phyloP scores from a whole-genome alignment of 1,140 invertebrate genomes.

The Palaemon carinicauda region DNA sequence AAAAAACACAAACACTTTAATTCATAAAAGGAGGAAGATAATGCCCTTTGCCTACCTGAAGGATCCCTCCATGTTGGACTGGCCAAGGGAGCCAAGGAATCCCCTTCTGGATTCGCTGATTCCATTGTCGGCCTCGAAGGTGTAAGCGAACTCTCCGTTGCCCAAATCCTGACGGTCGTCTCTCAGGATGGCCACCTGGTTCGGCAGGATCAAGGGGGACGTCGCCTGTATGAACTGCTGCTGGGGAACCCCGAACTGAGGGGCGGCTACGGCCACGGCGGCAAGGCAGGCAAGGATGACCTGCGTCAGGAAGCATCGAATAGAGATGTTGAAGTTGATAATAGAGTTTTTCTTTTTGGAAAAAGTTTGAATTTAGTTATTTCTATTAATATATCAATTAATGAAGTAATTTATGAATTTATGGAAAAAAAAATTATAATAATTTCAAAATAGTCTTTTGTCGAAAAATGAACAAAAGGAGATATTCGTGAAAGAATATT shows the following conservation, averaged over 20 bases:
- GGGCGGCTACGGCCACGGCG: neutral
- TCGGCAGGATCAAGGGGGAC: too few relatives aligned
- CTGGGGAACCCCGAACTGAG: neutral
- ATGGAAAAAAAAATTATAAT: too few relatives aligned
- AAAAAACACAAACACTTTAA: too few relatives aligned
- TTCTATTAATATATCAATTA: too few relatives aligned
- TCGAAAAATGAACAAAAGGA: too few relatives aligned
- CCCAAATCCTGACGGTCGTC: conserved; percentile 24
- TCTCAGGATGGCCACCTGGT: neutral
- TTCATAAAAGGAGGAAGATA: too few relatives aligned
- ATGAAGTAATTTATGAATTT: too few relatives aligned
- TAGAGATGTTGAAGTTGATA: neutral
- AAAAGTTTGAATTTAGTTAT: too few relatives aligned
- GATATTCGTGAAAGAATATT: too few relatives aligned
- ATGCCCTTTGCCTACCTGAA: conserved; percentile 14
- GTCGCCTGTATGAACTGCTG: neutral
- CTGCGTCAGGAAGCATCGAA: neutral
- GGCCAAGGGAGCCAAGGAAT: neutral
- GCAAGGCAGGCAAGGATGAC: neutral
- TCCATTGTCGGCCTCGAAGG: conserved; percentile 26
- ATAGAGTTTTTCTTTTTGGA: too few relatives aligned
- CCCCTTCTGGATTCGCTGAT: neutral
- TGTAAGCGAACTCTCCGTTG: conserved; percentile 29
- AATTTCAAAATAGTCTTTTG: too few relatives aligned
- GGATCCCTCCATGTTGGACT: conserved; percentile 26